These are phyloP conservation scores for Diadumene lineata DNA, from an alignment of 92 coral and sea anemone species.

Conservation along the genomic window DNA sequence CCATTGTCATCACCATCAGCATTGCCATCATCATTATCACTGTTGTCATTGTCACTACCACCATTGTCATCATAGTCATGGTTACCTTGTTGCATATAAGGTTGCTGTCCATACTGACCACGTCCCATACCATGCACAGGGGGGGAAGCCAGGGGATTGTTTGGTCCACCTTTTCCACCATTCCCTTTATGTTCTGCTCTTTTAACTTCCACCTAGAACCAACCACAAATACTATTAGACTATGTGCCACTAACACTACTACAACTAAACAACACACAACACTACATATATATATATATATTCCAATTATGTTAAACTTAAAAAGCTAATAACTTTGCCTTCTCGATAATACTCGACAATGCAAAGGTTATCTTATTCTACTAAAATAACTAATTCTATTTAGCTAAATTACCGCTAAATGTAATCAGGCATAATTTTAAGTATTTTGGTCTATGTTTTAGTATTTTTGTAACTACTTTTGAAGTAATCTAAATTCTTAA, in stretches of 20 bases:
- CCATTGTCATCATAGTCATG: not conserved
- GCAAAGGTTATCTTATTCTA: not conserved
- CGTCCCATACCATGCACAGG: conserved; percentile 45
- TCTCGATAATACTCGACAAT: not conserved
- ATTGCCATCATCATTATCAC: not conserved
- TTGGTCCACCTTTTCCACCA: conserved; percentile 41
- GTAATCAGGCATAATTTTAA: not conserved
- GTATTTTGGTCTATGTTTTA: not conserved
- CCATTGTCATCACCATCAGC: not conserved
- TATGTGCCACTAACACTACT: not conserved
- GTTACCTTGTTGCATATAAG: conserved; percentile 21
- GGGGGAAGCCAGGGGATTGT: conserved; percentile 38
- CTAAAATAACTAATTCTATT: not conserved
- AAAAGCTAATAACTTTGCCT: conserved; percentile 15
- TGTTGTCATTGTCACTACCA: not conserved
- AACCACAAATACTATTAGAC: not conserved
- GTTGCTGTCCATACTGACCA: conserved; percentile 50
- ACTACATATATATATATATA: conserved; percentile 9
- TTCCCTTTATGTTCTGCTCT: conserved; percentile 66
- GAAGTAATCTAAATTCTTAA: not conserved
- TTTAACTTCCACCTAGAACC: conserved; percentile 75
- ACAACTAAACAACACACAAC: not conserved
- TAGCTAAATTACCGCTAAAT: conserved; percentile 11
- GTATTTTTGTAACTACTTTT: not conserved
- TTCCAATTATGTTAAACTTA: not conserved